These are phyloP conservation scores for Peromyscus attwateri DNA, from an alignment of 2,797 vertebrate genomes.

Conservation along the genomic window DNA sequence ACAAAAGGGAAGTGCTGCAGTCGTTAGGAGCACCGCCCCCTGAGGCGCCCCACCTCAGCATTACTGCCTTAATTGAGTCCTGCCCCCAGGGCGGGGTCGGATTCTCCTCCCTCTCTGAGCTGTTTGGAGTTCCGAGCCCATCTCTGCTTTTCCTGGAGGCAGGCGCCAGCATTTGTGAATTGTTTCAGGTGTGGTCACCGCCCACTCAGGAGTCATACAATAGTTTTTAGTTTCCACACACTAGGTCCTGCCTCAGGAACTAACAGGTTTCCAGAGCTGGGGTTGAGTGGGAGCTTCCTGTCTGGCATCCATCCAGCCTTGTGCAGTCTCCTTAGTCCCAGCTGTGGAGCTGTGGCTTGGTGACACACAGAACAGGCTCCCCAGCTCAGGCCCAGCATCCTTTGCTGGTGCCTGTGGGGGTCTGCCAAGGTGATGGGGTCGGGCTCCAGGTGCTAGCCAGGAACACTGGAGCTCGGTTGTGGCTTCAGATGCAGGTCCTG, in stretches of 20 bases:
- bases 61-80: conserved; percentile 77
- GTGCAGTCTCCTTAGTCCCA: neutral
- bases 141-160: conserved; percentile 26
- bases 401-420: neutral
- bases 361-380: neutral
- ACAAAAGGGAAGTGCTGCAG: conserved; percentile 60
- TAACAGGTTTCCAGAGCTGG: neutral
- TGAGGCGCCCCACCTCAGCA: conserved; percentile 60
- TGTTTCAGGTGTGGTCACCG: conserved; percentile 38
- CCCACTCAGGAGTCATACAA: conserved; percentile 61
- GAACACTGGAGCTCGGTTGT: neutral
- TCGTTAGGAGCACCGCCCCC: conserved; percentile 49
- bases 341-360: neutral
- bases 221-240: neutral
- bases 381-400: neutral
- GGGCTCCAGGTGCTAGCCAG: conserved; percentile 7
- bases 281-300: neutral
- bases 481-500: neutral
- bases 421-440: neutral
- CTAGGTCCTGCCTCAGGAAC: neutral
- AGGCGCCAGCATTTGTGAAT: conserved; percentile 32
- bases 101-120: neutral
- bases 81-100: neutral
- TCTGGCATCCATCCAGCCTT: neutral
- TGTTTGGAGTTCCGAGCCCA: neutral